Evolutionary conservation across 2,113 vertebrate species (phyloP).

Genomic region (Poicephalus meyeri): DNA sequence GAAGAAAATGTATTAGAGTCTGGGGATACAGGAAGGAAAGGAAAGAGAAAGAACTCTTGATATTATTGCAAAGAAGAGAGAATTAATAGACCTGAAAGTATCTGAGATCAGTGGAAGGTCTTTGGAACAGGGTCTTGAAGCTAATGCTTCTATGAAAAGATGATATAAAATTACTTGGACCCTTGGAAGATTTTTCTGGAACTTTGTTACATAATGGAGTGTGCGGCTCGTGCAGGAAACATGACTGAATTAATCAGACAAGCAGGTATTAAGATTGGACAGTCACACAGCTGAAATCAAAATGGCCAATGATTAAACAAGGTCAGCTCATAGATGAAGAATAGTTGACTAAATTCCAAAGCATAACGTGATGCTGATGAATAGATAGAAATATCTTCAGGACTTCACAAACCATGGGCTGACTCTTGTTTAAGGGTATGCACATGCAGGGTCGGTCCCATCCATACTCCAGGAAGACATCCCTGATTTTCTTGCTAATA

Average conservation of each 20-base stretch:
- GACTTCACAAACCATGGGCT: neutral
- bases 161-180: neutral
- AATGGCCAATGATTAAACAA: neutral
- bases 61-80: neutral
- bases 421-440: neutral
- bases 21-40: neutral
- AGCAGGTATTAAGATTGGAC: neutral
- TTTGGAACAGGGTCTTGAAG: neutral
- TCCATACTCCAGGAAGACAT: neutral
- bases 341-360: neutral
- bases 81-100: neutral
- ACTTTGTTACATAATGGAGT: neutral
- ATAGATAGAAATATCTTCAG: neutral
- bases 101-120: neutral
- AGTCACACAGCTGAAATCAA: neutral
- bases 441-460: neutral
- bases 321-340: neutral
- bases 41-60: neutral
- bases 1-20: neutral
- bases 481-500: neutral
- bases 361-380: neutral
- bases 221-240: neutral
- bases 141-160: neutral
- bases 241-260: neutral
- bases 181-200: neutral